Conservation (phyloP, 2,888 invertebrate genomes). For the Dione vanillae region DNA sequence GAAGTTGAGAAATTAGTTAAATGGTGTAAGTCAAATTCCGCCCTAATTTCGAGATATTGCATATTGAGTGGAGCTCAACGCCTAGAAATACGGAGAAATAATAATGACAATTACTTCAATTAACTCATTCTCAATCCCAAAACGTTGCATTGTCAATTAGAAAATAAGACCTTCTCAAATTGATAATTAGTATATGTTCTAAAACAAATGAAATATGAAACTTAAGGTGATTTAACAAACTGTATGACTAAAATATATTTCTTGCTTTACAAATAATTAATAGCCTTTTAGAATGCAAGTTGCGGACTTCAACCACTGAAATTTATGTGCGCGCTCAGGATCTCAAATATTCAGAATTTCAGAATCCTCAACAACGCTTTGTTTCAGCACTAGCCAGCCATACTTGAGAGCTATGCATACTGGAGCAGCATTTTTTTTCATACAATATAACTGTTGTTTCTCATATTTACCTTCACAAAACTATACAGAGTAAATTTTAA, state of each 20-base stretch:
- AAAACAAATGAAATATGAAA: neutral
- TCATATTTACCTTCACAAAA: no score
- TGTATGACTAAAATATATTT: neutral
- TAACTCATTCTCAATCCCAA: no score
- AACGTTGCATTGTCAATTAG: no score
- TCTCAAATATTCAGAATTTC: constrained; percentile 25
- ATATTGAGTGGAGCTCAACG: no score
- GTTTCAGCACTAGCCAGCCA: constrained; percentile 7
- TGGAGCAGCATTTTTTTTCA: neutral
- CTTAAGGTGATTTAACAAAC: neutral
- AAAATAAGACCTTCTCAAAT: no score
- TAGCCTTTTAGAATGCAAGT: constrained; percentile 17
- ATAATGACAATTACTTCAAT: no score
- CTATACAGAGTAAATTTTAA: no score
- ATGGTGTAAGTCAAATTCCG: no score
- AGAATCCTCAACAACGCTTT: constrained; percentile 13
- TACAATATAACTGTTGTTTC: no score
- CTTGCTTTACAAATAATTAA: constrained; percentile 14
- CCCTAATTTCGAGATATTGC: no score
- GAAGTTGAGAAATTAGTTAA: no score
- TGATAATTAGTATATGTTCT: neutral
- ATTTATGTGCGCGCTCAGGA: constrained; percentile 18
- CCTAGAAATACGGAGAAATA: no score
- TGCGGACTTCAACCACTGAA: neutral
- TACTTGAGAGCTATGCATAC: neutral